A percentile compares a stretch with the other conserved stretches of the same genome.
phyloP scores from a whole-genome alignment of 2,113 vertebrate species.

The Atlantisia rogersi region DNA sequence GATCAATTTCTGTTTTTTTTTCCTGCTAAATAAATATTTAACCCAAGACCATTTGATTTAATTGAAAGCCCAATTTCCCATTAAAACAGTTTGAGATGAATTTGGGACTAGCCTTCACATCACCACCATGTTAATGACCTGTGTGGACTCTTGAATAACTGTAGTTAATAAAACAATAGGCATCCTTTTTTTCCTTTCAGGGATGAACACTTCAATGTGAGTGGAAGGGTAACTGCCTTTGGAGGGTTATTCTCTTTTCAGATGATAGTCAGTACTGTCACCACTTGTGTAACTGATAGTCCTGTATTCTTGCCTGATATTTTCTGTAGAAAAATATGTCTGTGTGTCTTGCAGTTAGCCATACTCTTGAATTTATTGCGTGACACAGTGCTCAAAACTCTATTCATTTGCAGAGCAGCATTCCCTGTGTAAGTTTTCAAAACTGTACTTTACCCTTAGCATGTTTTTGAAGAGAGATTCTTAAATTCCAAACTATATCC shows the following conservation, averaged over 20 bases:
- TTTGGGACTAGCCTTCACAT: neutral
- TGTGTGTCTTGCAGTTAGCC: neutral
- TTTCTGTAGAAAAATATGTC: neutral
- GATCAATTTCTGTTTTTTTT: neutral
- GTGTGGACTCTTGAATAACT: neutral
- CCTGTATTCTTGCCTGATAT: neutral
- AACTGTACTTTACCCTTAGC: neutral
- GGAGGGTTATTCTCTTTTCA: neutral
- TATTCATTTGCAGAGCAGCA: neutral
- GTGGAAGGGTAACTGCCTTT: neutral
- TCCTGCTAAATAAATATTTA: neutral
- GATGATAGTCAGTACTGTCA: neutral
- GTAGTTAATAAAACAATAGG: neutral
- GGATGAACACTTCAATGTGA: neutral
- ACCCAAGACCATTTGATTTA: neutral
- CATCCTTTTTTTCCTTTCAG: neutral
- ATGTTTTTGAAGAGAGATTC: neutral
- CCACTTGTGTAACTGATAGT: rapidly evolving
- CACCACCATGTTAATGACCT: neutral
- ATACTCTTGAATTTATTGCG: neutral
- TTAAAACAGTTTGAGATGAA: neutral
- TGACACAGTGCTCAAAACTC: neutral
- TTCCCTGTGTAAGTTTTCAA: neutral
- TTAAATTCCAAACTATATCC: neutral
- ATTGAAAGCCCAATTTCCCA: neutral